phyloP scores from a whole-genome alignment of 2,888 invertebrate genomes.

The Cartodere bifasciata region DNA sequence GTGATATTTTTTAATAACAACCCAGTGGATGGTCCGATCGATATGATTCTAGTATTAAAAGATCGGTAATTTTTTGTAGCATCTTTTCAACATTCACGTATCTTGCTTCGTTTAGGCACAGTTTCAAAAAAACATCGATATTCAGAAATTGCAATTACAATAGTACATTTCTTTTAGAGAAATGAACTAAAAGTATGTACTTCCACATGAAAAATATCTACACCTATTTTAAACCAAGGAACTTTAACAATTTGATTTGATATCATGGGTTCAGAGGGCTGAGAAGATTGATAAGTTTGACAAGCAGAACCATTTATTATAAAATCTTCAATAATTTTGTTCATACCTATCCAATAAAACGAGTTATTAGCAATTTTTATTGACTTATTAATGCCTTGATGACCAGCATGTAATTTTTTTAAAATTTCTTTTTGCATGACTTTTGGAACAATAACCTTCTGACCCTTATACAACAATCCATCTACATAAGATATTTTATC shows the following conservation, averaged over 20 bases:
- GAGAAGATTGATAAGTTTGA: constrained; percentile 8
- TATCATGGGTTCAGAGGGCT: constrained; percentile 12
- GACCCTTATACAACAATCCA: constrained; percentile 3
- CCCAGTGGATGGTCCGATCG: too few relatives aligned
- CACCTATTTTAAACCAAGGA: constrained; percentile 11
- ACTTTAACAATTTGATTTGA: constrained; percentile 8
- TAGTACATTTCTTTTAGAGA: too few relatives aligned
- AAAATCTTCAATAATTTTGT: constrained; percentile 2
- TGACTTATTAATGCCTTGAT: constrained; percentile 4
- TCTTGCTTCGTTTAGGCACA: too few relatives aligned
- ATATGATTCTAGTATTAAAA: too few relatives aligned
- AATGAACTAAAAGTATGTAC: too few relatives aligned
- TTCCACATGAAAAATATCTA: constrained; percentile 12
- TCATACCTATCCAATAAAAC: constrained; percentile 7
- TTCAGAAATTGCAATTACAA: too few relatives aligned
- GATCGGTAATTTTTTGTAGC: too few relatives aligned
- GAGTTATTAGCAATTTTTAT: constrained; percentile 4
- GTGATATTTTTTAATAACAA: too few relatives aligned
- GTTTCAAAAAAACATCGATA: too few relatives aligned
- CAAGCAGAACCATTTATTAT: constrained; percentile 9
- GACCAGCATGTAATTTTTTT: constrained; percentile 4
- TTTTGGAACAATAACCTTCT: constrained; percentile 3
- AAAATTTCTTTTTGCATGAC: constrained; percentile 2
- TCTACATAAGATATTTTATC: neutral
- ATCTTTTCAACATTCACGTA: too few relatives aligned